phyloP scores from a whole-genome alignment of 2,797 vertebrate genomes.

The Fistularia tabacaria region DNA sequence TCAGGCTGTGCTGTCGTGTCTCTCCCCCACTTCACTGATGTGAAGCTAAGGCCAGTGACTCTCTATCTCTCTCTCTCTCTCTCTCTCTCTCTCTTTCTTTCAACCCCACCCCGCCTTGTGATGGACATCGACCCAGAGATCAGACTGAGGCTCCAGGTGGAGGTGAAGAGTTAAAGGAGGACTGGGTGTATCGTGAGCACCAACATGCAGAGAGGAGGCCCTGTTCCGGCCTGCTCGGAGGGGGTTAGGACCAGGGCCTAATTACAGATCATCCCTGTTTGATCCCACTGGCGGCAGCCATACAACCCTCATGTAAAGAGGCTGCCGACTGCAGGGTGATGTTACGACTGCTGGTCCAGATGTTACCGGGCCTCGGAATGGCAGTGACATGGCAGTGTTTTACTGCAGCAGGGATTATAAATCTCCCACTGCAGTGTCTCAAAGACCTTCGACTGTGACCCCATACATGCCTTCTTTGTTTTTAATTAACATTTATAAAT shows the following conservation, averaged over 20 bases:
- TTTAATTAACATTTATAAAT: too few species aligned
- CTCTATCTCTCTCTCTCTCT: too few species aligned
- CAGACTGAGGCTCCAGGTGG: not conserved
- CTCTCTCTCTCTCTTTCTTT: too few species aligned
- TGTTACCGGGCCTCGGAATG: slow-evolving; percentile 38
- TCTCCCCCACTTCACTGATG: too few species aligned
- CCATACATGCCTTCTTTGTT: too few species aligned
- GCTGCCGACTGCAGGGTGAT: slow-evolving; percentile 46
- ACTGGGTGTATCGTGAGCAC: not conserved
- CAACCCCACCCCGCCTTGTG: too few species aligned
- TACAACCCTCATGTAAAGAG: slow-evolving; percentile 29
- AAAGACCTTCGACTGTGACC: not conserved
- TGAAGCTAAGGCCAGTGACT: too few species aligned
- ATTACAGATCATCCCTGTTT: slow-evolving; percentile 51
- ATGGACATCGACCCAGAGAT: too few species aligned
- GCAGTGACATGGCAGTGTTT: not conserved
- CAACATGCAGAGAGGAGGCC: too few species aligned
- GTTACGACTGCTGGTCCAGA: slow-evolving; percentile 45
- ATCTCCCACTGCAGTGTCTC: too few species aligned
- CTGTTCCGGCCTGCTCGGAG: not conserved
- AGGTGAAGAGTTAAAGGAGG: not conserved
- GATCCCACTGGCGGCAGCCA: slow-evolving; percentile 37
- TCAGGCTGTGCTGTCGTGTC: too few species aligned
- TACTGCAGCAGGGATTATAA: too few species aligned
- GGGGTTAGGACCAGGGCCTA: slow-evolving; percentile 24